Percentiles rank a stretch among this genome's conserved stretches.
phyloP scores from a whole-genome alignment of 2,888 invertebrate species.

The Argynnis bischoffii region DNA sequence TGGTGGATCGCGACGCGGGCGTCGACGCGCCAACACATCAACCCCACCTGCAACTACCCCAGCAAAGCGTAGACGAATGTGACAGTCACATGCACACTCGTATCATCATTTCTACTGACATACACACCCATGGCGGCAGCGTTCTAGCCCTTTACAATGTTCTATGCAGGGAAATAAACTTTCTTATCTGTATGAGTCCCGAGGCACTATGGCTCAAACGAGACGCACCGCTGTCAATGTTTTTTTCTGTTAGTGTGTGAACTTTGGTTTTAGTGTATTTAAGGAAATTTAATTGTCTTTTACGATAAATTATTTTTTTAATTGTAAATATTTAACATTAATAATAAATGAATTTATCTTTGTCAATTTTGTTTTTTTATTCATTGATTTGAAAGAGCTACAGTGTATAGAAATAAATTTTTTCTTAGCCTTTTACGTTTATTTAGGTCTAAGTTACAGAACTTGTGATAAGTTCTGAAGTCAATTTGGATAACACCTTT shows the following conservation, averaged over 20 bases:
- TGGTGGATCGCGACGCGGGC: constrained; percentile 60
- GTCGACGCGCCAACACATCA: constrained; percentile 66
- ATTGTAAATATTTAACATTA: constrained; percentile 8
- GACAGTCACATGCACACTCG: constrained; percentile 57
- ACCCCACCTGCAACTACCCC: constrained; percentile 70
- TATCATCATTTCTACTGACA: constrained; percentile 70
- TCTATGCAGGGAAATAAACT: constrained; percentile 16
- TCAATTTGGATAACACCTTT: too few relatives aligned
- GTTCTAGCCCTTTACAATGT: constrained; percentile 9
- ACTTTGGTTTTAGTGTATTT: constrained; percentile 10
- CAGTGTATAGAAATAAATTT: not conserved
- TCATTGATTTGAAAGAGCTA: not conserved
- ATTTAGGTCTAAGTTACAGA: too few relatives aligned
- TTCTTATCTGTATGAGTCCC: not conserved
- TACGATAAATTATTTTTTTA: constrained; percentile 1
- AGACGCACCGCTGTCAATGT: constrained; percentile 46
- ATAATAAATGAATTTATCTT: constrained; percentile 9
- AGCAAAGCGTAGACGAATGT: constrained; percentile 69
- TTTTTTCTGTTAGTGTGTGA: constrained; percentile 36
- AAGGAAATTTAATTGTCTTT: not conserved
- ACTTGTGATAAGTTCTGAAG: too few relatives aligned
- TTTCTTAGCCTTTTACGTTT: too few relatives aligned
- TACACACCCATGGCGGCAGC: constrained; percentile 40
- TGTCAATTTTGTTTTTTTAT: not conserved
- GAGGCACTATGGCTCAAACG: constrained; percentile 31